Conservation (phyloP, 2,113 vertebrate species). For the Pseudonaja textilis region DNA sequence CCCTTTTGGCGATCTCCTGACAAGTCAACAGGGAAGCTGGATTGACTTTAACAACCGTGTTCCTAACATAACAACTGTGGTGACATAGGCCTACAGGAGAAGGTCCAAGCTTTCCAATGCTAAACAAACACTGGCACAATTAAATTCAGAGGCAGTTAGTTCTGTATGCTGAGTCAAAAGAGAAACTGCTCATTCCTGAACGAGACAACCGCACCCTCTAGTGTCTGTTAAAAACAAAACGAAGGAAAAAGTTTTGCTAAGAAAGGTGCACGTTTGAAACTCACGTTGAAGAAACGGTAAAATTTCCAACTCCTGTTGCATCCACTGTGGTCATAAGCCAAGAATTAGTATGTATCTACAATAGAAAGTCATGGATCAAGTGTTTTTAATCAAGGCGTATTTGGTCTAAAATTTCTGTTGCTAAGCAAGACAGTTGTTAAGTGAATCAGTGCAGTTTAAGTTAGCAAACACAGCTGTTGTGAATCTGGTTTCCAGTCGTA, state of each 20-base stretch:
- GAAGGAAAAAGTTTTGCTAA: neutral
- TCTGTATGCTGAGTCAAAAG: neutral
- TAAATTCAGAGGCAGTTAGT: neutral
- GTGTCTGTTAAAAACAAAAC: conserved; percentile 12
- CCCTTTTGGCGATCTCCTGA: too few species aligned
- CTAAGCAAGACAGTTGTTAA: too few species aligned
- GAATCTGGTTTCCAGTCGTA: too few species aligned
- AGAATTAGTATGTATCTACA: too few species aligned
- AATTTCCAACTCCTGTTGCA: neutral
- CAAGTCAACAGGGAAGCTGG: too few species aligned
- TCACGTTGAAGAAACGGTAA: neutral
- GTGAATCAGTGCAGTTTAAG: too few species aligned
- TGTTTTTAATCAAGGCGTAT: too few species aligned
- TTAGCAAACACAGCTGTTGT: too few species aligned
- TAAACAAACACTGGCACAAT: neutral
- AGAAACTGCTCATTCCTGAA: neutral
- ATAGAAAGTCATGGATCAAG: neutral
- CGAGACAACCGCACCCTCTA: conserved; percentile 50
- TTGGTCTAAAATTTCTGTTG: too few species aligned
- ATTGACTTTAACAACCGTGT: too few species aligned
- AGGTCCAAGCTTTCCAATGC: neutral
- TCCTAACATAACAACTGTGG: too few species aligned
- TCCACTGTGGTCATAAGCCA: neutral
- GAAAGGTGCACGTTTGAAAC: neutral
- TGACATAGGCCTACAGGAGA: neutral